phyloP scores from a whole-genome alignment of 2,113 vertebrate species.

The Perognathus longimembris region DNA sequence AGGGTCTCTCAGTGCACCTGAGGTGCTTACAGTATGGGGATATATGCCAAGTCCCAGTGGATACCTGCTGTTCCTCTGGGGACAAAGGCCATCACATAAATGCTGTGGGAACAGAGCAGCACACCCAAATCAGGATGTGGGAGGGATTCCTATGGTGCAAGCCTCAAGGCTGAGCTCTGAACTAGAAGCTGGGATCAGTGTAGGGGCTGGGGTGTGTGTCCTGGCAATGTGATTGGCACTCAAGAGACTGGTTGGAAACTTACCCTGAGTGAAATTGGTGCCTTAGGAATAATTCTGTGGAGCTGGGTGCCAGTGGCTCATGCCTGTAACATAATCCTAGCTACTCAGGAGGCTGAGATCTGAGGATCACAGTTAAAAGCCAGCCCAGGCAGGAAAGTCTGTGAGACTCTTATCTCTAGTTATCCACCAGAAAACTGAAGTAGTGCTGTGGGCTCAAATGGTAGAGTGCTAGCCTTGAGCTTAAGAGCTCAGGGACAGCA shows the following conservation, averaged over 20 bases:
- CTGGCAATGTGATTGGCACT: no score
- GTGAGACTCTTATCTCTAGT: no score
- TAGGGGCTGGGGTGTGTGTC: background rate
- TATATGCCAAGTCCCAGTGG: background rate
- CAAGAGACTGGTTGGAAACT: background rate
- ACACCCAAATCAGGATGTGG: background rate
- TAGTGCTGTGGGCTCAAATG: no score
- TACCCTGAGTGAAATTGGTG: background rate
- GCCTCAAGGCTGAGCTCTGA: background rate
- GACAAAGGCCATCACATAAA: background rate
- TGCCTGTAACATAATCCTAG: no score
- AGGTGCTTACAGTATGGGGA: background rate
- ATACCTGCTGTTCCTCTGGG: background rate
- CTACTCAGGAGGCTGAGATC: no score
- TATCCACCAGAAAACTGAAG: no score
- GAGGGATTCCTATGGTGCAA: background rate
- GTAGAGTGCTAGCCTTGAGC: no score
- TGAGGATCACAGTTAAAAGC: background rate
- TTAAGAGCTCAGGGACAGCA: no score
- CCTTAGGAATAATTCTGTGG: background rate
- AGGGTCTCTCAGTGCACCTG: background rate
- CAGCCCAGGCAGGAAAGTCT: background rate
- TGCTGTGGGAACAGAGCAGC: slow-evolving; percentile 1
- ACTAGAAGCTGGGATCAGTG: background rate
- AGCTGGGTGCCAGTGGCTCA: background rate